Base-by-base conservation (phyloP, 2,797 vertebrate species). In the Syngnathus acus region DNA sequence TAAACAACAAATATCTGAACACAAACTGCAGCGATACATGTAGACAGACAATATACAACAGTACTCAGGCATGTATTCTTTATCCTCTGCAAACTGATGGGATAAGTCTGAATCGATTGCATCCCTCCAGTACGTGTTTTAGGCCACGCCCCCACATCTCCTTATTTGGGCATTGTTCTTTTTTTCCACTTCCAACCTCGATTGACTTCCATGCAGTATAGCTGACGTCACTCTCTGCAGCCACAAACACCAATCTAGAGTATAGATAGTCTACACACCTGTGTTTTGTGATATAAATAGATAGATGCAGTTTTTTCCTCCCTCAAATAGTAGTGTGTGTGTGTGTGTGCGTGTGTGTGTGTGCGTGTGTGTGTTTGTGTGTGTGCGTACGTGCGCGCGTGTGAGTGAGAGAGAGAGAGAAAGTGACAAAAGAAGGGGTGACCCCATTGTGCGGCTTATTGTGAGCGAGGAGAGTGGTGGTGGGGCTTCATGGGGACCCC, bases 371-470 rank as follows among this genome's bases (percentile, higher is more conserved):
- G 50, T 51, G 50, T 51, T 19, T 51, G 19, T 8, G 50, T 21
- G 48, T 6, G 48, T 6, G 32, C 3, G 4, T 32, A 32, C 32
- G 32, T 32, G 32, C 3, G 32, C 32, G 32, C 32, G 32, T 32
- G 32, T 32, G 32, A 3, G 32, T 32, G 32, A 32, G 32, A 32
- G 32, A 32, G 45, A 47, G 45, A 17, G 53, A 23, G 21, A 11
- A 23, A 23, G 9, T 32, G 54, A 54, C 53, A 54, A 54, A 54
- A 14, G 53, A 6, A 14, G 13, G 32, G 54, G 26, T 55, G 55
- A 57, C 55, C 55, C 55, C 55, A 57, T 57, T 57, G 55, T 57
- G 16, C 26, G 55, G 26, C 26, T 57, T 57, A 57, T 57, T 57
- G 55, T 57, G 55, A 57, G 26, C 14, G 14, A 26, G 53, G 55